Base-by-base conservation (phyloP, 2,797 vertebrate genomes). In the Sebastiscus albofasciatus region DNA sequence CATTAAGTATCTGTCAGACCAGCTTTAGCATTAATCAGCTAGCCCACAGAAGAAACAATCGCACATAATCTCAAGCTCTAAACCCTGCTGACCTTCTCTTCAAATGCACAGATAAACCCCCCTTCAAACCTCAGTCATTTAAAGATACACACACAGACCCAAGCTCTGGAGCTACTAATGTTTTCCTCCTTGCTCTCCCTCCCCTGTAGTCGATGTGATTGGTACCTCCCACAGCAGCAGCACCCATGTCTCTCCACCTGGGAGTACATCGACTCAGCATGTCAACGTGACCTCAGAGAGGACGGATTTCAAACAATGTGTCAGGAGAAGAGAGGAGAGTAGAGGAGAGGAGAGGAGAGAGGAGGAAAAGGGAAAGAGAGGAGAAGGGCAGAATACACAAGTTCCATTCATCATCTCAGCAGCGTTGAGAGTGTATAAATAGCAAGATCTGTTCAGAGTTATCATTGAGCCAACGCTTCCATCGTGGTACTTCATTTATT, bases 11-110 rank as follows among this genome's bases (percentile, higher is more conserved):
- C 92, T 91, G 92, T 93, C 93, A 95, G 89, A 83, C 54, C 85
- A 90, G 93, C 85, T 94, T 93, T 90, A 85, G 90, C 92, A 92
- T 94, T 95, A 94, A 96, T 93, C 95, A 94, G 88, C 88, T 77
- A 85, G 81, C 86, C 82, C 75, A 83, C 90, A 87, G 85, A 92
- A 91, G 90, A 95, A 91, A 95, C 92, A 95, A 93, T 91, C 92
- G 65, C 77, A 89, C 75, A 89, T 92, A 93, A 95, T 95, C 94
- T 94, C 68, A 46, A 56, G 78, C 90, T 83, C 88, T 92, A 93
- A 95, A 94, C 91, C 91, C 87, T 14, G 20, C 80, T 94, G 92
- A 95, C 95, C 93, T 95, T 94, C 89, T 89, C 90, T 91, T 91
- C 87, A 91, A 94, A 94, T 81, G 65, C 77, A 80, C 77, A 87